Evolutionary conservation across 2,888 invertebrate species (phyloP), one percentile per base, ranked within the genome.

Genomic region (Chymomyza caudatula): DNA sequence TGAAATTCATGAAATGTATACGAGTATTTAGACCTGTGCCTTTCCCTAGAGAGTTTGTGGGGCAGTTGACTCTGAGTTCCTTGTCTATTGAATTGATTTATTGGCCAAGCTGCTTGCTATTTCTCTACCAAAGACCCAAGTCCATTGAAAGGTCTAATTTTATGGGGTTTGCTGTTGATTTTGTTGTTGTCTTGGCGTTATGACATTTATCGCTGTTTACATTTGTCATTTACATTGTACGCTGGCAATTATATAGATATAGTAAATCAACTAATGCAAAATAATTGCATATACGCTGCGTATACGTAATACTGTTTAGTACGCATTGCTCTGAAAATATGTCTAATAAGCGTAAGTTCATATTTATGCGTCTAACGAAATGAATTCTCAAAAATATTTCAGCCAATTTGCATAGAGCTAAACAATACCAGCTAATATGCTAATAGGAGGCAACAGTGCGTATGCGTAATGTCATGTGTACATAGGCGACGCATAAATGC

Each of bases 51-150:
- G 22, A 11, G 6, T 58, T 60, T 58, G 73, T 67, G 61, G 53
- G 29, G 47, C 57, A 60, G 60, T 63, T 76, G 74, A 63, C 66
- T 63, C 58, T 77, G 59, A 55, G 64, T 37, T 11, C 11, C 65
- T 58, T 69, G 78, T 56, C 71, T 64, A 62, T 65, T 60, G 60
- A 85, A 86, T 78, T 86, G 86, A 83, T 85, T 83, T 85, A 83
- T 83, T 84, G 78, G 78, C 64, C 57, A 51, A 20, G 19, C 13
- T 51, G 58, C 63, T 58, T 54, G 59, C 15, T 47, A 25, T 15
- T 29, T 23, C 44, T 60, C 4, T 23, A 17, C 29, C 29, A 37
- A 37, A 11, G 2, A 11, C 29, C 29, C 29, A 11, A 11, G 29
- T 11, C 2, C 29, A 37, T 11, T 37, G 29, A 11, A 19, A 43